Evolutionary conservation across 2,113 vertebrate genomes (phyloP), one percentile per base, ranked within the genome.

Genomic region (Solenodon paradoxus): DNA sequence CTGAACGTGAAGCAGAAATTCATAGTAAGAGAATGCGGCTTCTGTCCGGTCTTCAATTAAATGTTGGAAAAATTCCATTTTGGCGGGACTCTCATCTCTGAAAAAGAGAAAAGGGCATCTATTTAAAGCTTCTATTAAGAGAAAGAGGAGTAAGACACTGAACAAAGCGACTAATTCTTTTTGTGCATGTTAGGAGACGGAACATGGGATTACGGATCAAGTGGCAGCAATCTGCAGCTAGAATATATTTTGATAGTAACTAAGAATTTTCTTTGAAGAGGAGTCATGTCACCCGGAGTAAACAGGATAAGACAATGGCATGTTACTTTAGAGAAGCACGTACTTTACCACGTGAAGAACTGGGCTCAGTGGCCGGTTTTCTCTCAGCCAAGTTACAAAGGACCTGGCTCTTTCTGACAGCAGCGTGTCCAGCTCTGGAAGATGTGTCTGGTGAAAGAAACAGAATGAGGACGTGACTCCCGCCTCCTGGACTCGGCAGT

Each of bases 1-100:
- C 98, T 99, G 99, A 96, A 99, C 94, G 94, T 99, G 99, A 98
- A 99, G 98, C 97, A 99, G 98, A 97, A 99, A 99, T 95, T 99
- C 99, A 12, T 99, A 98, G 97, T 99, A 99, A 35, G 99, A 99
- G 61, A 99, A 99, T 6, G 99, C 99, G 4, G 99, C 98, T 97
- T 99, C 99, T 0, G 99, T 99, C 66, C 98, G 98, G 97, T 99
- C 99, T 98, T 99, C 99, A 95, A 99, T 98, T 98, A 99, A 98
- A 97, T 99, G 98, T 86, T 99, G 99, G 94, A 99, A 99, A 97
- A 99, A 99, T 24, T 98, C 98, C 16, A 97, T 98, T 98, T 99
- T 99, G 22, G 98, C 97, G 9, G 99, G 98, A 32, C 98, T 98
- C 5, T 99, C 99, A 93, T 99, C 99, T 98, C 99, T 99, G 98